Percentiles rank a stretch among this genome's conserved stretches.
Evolutionary conservation across 2,797 vertebrate genomes (phyloP).

Genomic region (Erethizon dorsatum): DNA sequence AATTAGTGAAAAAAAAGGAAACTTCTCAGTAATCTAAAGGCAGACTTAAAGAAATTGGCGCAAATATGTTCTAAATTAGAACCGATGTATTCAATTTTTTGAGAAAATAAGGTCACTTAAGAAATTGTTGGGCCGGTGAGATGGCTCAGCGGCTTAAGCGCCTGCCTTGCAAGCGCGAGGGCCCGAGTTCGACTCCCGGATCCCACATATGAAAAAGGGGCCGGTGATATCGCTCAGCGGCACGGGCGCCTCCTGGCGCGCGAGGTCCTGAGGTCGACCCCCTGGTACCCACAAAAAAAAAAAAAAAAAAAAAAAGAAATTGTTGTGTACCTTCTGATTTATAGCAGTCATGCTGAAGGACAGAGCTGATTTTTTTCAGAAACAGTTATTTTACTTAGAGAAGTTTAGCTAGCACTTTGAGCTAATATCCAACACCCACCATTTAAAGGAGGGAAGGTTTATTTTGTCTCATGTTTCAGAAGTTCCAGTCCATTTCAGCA

Average conservation of each 20-base stretch:
- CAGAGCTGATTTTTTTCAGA: conserved; percentile 56
- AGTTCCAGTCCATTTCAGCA: background rate
- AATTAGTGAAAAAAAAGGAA: conserved; percentile 69
- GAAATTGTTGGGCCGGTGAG: too few species aligned
- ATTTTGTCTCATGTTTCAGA: background rate
- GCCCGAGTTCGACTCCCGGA: too few species aligned
- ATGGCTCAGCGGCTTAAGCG: too few species aligned
- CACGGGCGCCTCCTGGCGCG: too few species aligned
- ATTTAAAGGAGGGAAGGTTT: background rate
- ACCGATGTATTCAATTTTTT: conserved; percentile 42
- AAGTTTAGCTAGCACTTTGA: conserved; percentile 57
- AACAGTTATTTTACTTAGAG: conserved; percentile 42
- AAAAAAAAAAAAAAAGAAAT: too few species aligned
- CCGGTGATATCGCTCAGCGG: too few species aligned
- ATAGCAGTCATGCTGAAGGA: conserved; percentile 38
- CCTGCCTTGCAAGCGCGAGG: too few species aligned
- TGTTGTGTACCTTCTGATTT: conserved; percentile 47
- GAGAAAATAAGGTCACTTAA: conserved; percentile 57
- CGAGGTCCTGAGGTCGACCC: too few species aligned
- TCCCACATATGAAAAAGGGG: too few species aligned
- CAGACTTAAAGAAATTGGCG: conserved; percentile 57
- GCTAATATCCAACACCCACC: background rate
- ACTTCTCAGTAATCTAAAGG: conserved; percentile 57
- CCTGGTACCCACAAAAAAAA: too few species aligned
- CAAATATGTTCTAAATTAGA: conserved; percentile 75